Evolutionary conservation across 1,140 invertebrate species (phyloP), one percentile per base, ranked within the genome.

Genomic region (Tigriopus japonicus): DNA sequence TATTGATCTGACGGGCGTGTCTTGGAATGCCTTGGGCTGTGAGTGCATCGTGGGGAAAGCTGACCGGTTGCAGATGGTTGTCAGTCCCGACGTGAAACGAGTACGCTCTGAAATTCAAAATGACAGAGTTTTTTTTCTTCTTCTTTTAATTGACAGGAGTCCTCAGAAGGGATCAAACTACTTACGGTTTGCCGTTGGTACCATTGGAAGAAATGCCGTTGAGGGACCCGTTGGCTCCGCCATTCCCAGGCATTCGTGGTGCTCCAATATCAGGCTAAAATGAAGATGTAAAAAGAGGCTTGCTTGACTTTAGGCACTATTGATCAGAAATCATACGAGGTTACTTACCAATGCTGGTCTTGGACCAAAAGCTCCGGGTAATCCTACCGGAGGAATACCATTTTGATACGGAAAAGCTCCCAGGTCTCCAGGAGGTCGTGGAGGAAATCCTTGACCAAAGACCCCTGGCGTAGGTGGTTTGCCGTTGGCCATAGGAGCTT

Each of bases 41-140:
- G 24, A 95, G 75, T 42, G 91, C 92, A 74, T 97, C 93, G 24
- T 87, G 81, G n/a, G 92, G 92, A 73, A 97, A 96, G 52, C 87
- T 86, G 51, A 94, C 90, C 9, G 92, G 90, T 69, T 90, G 85
- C 70, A 91, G 80, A 65, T 87, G 71, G 13, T 76, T 78, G 64
- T 80, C 77, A 24, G 73, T 76, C 63, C 71, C 74, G n/a, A 80
- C 76, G 66, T 80, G 78, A 69, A 79, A 82, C 54, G 78, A 78
- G 69, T 81, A 81, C 13, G 79, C 75, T 59, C 76, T 78, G 67
- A 64, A 70, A 67, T 62, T 52, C 40, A 63, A 52, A 56, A 42
- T 15, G 6, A 63, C 19, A 9, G 45, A 7, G n/a, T 12, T 53
- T 53, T 13, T 53, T 13, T 13, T 53, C 52, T 12, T 19, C 10